Conservation (phyloP, 2,888 invertebrate genomes). For the Altica lythri region DNA sequence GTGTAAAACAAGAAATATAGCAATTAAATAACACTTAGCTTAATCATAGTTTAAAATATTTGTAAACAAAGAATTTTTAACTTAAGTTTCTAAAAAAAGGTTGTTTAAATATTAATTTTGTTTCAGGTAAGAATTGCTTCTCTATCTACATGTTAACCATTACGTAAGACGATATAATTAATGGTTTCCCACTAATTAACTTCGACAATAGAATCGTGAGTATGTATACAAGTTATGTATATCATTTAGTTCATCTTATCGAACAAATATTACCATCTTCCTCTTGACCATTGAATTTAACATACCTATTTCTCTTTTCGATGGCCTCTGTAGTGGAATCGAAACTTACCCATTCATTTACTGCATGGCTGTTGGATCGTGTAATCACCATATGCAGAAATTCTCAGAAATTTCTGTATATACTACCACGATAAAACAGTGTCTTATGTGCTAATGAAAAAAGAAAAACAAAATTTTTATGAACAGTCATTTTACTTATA, state of each 20-base stretch:
- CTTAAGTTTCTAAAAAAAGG: too few species aligned
- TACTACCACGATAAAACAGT: too few species aligned
- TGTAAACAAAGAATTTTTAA: too few species aligned
- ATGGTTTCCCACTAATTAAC: conserved; percentile 56
- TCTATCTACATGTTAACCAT: conserved; percentile 6
- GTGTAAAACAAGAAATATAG: too few species aligned
- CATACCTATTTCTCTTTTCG: conserved; percentile 5
- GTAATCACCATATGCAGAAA: conserved; percentile 45
- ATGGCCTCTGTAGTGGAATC: conserved; percentile 7
- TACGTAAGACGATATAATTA: too few species aligned
- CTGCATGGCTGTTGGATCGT: conserved; percentile 54
- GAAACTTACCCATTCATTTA: conserved; percentile 45
- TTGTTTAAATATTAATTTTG: conserved; percentile 43
- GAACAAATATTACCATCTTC: conserved; percentile 27
- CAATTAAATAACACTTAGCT: too few species aligned
- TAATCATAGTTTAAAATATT: too few species aligned
- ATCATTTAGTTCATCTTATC: conserved; percentile 50
- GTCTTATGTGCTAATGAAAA: too few species aligned
- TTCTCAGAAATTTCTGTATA: conserved; percentile 8
- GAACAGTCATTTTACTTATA: too few species aligned
- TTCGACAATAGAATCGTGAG: conserved; percentile 54
- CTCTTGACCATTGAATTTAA: conserved; percentile 12
- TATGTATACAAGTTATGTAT: too few species aligned
- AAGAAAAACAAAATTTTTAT: too few species aligned
- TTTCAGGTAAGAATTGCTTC: conserved; percentile 50